These are phyloP conservation scores for Drosophila dives DNA, from an alignment of 2,888 invertebrate genomes.

Conservation along the genomic window DNA sequence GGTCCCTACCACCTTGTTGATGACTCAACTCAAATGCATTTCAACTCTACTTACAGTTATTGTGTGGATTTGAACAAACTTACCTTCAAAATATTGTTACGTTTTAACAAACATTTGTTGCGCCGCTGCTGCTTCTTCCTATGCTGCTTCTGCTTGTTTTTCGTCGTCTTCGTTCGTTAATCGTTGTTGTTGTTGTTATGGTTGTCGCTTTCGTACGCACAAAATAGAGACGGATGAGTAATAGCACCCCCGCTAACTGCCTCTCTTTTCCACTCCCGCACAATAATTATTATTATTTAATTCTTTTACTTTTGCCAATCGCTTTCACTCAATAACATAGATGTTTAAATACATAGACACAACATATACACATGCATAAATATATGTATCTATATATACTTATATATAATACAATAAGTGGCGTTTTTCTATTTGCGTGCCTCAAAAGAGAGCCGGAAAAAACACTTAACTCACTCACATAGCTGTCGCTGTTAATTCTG, in stretches of 20 bases:
- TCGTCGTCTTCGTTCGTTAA: slow-evolving; percentile 50
- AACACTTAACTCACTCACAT: slow-evolving; percentile 17
- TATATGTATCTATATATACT: slow-evolving; percentile 11
- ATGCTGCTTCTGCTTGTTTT: slow-evolving; percentile 25
- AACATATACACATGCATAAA: slow-evolving; percentile 7
- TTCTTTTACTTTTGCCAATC: slow-evolving; percentile 55
- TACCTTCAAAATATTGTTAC: slow-evolving; percentile 55
- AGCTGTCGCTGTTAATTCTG: slow-evolving; percentile 6
- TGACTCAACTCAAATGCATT: slow-evolving; percentile 37
- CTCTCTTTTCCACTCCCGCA: background rate
- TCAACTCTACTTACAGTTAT: slow-evolving; percentile 15
- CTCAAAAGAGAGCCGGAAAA: slow-evolving; percentile 39
- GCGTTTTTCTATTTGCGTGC: slow-evolving; percentile 61
- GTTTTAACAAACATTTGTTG: slow-evolving; percentile 74
- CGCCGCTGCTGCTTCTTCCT: slow-evolving; percentile 34
- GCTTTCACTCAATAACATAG: slow-evolving; percentile 54
- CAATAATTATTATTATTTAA: slow-evolving; percentile 12
- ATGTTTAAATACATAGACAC: slow-evolving; percentile 30
- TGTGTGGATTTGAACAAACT: slow-evolving; percentile 27
- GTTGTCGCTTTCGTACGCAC: slow-evolving; percentile 52
- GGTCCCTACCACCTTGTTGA: slow-evolving; percentile 32
- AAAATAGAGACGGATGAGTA: slow-evolving; percentile 73
- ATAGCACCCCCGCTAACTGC: slow-evolving; percentile 30
- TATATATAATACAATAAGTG: slow-evolving; percentile 33
- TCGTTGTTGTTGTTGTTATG: slow-evolving; percentile 25